Base-by-base conservation (phyloP, 1,140 invertebrate genomes). In the Trichonephila clavipes region DNA sequence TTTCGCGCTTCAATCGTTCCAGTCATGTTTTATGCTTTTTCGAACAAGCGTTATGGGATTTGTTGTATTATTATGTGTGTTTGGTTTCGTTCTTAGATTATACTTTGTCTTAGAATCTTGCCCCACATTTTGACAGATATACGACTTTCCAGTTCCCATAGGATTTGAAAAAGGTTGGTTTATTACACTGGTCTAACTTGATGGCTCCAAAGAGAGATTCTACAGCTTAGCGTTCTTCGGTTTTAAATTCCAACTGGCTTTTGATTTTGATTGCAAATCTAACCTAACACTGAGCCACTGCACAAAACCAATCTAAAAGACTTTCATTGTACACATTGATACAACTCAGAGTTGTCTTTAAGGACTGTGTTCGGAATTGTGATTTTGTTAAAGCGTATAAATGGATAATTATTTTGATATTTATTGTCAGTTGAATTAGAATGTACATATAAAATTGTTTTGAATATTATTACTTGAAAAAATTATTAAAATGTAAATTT, bases 91-190 rank as follows among this genome's bases (percentile, higher is more conserved):
- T 40, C 69, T 77, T 19, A 77, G 28, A 77, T 77, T 34, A 77
- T 77, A 77, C 72, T 34, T 77, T 77, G 72, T 77, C 72, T 77
- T 77, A 77, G 6, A 77, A 19, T 16, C 16, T 77, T 77, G 72
- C 72, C 72, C 72, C 72, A 77, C 72, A 77, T 77, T 77, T 40
- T 77, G 72, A 77, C 16, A 6, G 72, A 77, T 77, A 24, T 34
- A 24, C 24, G 24, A 12, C 28, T 34, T 72, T 16, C 34, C 7
- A 24, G 66, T 69, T 69, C 66, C 24, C 66, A 3, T 28, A 24
- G 24, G 21, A 12, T 2, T 69, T 69, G 24, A 69, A 24, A 69
- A 69, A 69, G 21, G 10, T 69, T 24, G 8, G 10, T 28, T 21
- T 12, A 3, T 28, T 69, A n/a, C 12, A 12, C 24, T 66, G 10